Base-by-base conservation (phyloP, 1,140 invertebrate species). In the Muscidifurax raptorellus region DNA sequence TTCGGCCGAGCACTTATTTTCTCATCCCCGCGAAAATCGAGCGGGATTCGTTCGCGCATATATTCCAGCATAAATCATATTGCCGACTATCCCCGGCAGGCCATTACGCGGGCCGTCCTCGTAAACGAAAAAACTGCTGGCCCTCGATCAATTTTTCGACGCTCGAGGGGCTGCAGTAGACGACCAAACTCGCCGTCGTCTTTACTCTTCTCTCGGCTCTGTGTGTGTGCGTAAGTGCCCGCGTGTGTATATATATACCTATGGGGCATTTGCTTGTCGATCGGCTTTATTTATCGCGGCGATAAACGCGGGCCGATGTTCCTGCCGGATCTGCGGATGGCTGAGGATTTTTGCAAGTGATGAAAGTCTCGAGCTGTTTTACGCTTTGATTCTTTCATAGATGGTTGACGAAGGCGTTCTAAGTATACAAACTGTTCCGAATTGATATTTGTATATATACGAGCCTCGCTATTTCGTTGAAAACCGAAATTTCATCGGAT, bases 41-140 rank as follows among this genome's bases (percentile, higher is more conserved):
- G 25, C 66, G 66, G 12, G 25, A 69, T 28, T 79, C 59, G 59
- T 30, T 25, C 59, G 13, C 44, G 47, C 12, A 9, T 47, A 79
- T 79, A 79, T 27, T 30, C 27, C 25, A n/a, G 52, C n/a, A 75
- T 82, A 82, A 82, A 82, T 82, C 80, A 82, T 75, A 27, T 30
- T 15, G n/a, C 28, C 15, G 15, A n/a, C 6, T 1, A 59, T 59
- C 22, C 74, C 44, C n/a, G 36, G 74, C 44, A 47, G 36, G 36
- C 74, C 22, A 30, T 76, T 27, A 27, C 36, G 36, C 32, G 72
- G 6, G 22, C 27, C 74, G 74, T 47, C 9, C 40, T 64, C 72
- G 30, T 32, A 27, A 82, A 66, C 30, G 71, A 82, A 25, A 82
- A 82, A 66, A 82, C 64, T 82, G 28, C 32, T 18, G 80, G 10